Conservation (phyloP, 2,888 invertebrate species). For the Drosophila eohydei region DNA sequence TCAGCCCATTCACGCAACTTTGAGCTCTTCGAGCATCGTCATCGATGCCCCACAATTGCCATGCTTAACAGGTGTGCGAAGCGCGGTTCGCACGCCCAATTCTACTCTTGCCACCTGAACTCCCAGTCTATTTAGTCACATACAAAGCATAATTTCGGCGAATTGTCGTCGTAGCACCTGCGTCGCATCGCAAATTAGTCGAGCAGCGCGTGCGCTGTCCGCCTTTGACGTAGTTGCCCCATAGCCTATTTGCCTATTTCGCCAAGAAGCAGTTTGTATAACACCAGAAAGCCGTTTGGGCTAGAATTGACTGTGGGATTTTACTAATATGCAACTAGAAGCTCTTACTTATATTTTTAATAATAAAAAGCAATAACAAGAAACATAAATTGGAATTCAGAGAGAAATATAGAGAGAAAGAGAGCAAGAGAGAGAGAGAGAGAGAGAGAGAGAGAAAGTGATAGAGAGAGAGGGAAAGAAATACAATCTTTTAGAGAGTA, state of each 20-base stretch:
- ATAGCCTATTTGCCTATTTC: slow-evolving; percentile 52
- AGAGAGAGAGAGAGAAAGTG: too few relatives aligned
- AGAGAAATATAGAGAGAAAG: too few relatives aligned
- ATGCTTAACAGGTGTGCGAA: slow-evolving; percentile 41
- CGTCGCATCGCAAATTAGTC: slow-evolving; percentile 56
- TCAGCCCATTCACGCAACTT: slow-evolving; percentile 42
- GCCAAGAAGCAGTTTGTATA: slow-evolving; percentile 17
- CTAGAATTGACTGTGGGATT: neutral
- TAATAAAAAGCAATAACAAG: too few relatives aligned
- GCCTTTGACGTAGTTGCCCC: slow-evolving; percentile 36
- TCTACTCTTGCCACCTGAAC: neutral
- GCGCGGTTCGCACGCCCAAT: slow-evolving; percentile 65
- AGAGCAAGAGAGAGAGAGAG: too few relatives aligned
- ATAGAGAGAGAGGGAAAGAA: too few relatives aligned
- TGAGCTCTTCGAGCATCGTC: slow-evolving; percentile 5
- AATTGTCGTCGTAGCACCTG: slow-evolving; percentile 36
- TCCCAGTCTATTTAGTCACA: slow-evolving; percentile 38
- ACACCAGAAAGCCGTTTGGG: slow-evolving; percentile 33
- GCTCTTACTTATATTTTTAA: too few relatives aligned
- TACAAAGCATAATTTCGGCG: slow-evolving; percentile 42
- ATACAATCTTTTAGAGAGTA: too few relatives aligned
- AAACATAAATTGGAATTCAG: too few relatives aligned
- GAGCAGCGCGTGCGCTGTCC: slow-evolving; percentile 61
- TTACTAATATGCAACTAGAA: too few relatives aligned
- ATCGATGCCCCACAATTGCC: slow-evolving; percentile 39